Evolutionary conservation across 2,113 vertebrate species (phyloP).

Genomic region (Phalacrocorax pelagicus): DNA sequence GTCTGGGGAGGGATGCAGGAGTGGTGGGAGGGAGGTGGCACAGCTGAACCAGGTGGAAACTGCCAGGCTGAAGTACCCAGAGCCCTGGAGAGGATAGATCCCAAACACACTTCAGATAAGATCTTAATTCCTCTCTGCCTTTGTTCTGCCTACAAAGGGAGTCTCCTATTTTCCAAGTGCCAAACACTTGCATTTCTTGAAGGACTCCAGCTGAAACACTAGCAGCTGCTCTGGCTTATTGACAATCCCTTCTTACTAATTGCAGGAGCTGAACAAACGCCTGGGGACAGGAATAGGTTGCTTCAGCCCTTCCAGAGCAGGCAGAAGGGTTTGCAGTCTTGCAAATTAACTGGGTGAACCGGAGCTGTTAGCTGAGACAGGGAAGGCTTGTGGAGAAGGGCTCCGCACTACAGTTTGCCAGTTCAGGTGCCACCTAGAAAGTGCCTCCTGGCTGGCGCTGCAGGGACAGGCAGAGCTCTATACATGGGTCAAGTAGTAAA

Average conservation of each 20-base stretch:
- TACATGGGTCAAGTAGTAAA: rapidly evolving
- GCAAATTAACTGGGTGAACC: not conserved
- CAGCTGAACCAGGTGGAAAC: not conserved
- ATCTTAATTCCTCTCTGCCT: slow-evolving; percentile 11
- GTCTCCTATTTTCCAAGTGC: not conserved
- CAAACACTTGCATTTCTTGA: not conserved
- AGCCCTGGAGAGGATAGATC: not conserved
- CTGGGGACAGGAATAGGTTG: not conserved
- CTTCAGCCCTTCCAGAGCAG: not conserved
- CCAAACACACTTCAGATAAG: not conserved
- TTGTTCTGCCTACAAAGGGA: slow-evolving; percentile 27
- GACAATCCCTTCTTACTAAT: not conserved
- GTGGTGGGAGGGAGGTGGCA: not conserved
- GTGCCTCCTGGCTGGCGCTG: rapidly evolving
- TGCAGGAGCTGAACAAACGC: not conserved
- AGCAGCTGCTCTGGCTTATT: not conserved
- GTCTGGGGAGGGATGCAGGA: not conserved
- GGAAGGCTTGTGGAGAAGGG: not conserved
- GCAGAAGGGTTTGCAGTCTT: not conserved
- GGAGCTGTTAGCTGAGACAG: not conserved
- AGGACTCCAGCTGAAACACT: not conserved
- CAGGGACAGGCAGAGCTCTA: not conserved
- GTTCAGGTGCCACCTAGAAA: not conserved
- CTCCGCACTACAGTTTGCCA: rapidly evolving
- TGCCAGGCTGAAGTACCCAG: not conserved